Base-by-base conservation (phyloP, 2,888 invertebrate genomes). In the Pyrochroa serraticornis region DNA sequence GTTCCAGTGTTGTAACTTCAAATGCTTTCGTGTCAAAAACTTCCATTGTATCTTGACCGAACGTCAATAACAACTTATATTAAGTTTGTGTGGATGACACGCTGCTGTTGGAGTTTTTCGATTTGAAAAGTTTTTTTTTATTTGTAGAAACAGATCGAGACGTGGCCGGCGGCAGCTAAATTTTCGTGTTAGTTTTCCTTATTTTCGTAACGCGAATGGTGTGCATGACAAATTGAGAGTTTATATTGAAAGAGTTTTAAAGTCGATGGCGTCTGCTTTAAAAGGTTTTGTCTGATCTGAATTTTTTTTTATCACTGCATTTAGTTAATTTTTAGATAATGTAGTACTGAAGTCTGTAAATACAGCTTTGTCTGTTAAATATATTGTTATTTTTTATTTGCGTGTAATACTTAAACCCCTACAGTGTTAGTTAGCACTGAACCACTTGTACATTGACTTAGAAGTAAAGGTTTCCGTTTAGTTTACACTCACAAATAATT, bases 301-400 rank as follows among this genome's bases (percentile, higher is more conserved):
- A 31, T 3, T 45, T 2, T 48, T 58, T 47, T 58, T 52, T 54
- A 39, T 38, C 44, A 46, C 30, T 60, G 60, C 55, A 59, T 59
- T 59, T 59, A 54, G 52, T 32, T 22, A 44, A 33, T 54, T 55
- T 57, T 13, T 50, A 33, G 13, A 36, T 43, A 50, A 50, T 45
- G 46, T 51, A 55, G 32, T 53, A 49, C 12, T 60, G 47, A 60
- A 59, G 44, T 59, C 49, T 63, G 57, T 55, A 58, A 64, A 63
- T 62, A 47, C 47, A 71, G 64, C 42, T 41, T 54, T 54, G 45
- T 67, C 70, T 71, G 71, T 72, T 71, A 71, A 68, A 71, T 71
- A 72, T 70, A 73, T 71, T 70, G 68, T 70, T 70, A 70, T 67
- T 69, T 61, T 70, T 70, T 71, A 49, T 42, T 50, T 54, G 32